Percentiles rank a stretch among this genome's conserved stretches.
phyloP scores from a whole-genome alignment of 2,888 invertebrate species.

The Mechanitis mazaeus region DNA sequence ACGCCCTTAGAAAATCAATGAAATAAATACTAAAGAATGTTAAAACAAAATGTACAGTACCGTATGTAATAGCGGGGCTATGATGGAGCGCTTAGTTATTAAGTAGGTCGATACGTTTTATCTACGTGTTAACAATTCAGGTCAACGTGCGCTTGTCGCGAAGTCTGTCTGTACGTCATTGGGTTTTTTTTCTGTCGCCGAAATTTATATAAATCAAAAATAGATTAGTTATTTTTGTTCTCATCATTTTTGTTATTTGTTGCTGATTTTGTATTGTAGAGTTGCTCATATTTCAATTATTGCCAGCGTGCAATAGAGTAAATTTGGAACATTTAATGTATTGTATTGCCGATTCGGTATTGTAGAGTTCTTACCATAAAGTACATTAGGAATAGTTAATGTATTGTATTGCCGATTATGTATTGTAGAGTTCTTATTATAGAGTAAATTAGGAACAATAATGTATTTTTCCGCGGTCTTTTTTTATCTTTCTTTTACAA shows the following conservation, averaged over 20 bases:
- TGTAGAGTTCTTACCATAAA: too few species aligned
- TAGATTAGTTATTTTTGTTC: background rate
- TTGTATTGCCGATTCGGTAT: too few species aligned
- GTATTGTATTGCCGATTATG: too few species aligned
- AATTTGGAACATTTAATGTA: too few species aligned
- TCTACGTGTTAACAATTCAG: constrained; percentile 27
- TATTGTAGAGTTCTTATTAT: too few species aligned
- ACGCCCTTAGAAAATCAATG: constrained; percentile 16
- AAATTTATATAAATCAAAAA: background rate
- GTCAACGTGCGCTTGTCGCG: constrained; percentile 17
- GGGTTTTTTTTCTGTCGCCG: background rate
- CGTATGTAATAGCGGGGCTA: constrained; percentile 27
- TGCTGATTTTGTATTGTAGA: constrained; percentile 7
- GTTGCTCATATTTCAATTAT: too few species aligned
- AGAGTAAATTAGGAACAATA: too few species aligned
- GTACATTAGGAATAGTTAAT: too few species aligned
- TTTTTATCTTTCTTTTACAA: too few species aligned
- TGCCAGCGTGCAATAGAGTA: too few species aligned
- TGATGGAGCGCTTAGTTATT: constrained; percentile 24
- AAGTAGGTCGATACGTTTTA: constrained; percentile 30
- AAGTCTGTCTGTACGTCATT: constrained; percentile 6
- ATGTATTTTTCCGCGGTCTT: too few species aligned
- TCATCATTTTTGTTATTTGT: constrained; percentile 15
- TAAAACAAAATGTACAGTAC: constrained; percentile 16
- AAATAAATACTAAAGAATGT: constrained; percentile 5